phyloP scores from a whole-genome alignment of 35 echinoderm and acorn worm genomes.

The Heliocidaris tuberculata region DNA sequence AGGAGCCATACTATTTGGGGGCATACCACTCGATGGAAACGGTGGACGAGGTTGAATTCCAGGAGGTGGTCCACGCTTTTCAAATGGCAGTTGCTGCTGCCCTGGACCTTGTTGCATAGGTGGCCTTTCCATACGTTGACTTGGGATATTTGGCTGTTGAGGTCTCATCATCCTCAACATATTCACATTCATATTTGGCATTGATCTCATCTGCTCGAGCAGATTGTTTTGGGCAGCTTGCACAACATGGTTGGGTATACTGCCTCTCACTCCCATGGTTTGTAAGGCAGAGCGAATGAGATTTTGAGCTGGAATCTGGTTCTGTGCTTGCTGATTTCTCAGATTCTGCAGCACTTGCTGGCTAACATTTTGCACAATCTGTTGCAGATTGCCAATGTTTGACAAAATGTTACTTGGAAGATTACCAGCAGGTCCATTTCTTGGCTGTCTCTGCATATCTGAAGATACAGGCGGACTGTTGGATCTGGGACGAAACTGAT shows the following conservation, averaged over 20 bases:
- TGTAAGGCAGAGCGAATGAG: conserved; percentile 34
- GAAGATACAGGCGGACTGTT: conserved; percentile 25
- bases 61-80: not conserved
- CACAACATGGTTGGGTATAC: not conserved
- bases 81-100: not conserved
- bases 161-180: conserved; percentile 16
- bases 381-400: conserved; percentile 31
- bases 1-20: not conserved
- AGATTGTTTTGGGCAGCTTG: conserved; percentile 22
- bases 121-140: conserved; percentile 25
- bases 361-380: conserved; percentile 34
- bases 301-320: not conserved
- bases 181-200: not conserved
- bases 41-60: not conserved
- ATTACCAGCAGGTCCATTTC: not conserved
- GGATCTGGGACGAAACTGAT: not conserved
- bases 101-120: not conserved
- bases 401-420: not conserved
- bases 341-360: not conserved
- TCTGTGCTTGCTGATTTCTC: not conserved
- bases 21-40: not conserved
- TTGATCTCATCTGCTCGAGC: conserved; percentile 17
- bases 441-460: not conserved
- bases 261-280: conserved; percentile 8
- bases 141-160: not conserved